Conservation (phyloP, 2,113 vertebrate species). For the Pogonocichla stellata region DNA sequence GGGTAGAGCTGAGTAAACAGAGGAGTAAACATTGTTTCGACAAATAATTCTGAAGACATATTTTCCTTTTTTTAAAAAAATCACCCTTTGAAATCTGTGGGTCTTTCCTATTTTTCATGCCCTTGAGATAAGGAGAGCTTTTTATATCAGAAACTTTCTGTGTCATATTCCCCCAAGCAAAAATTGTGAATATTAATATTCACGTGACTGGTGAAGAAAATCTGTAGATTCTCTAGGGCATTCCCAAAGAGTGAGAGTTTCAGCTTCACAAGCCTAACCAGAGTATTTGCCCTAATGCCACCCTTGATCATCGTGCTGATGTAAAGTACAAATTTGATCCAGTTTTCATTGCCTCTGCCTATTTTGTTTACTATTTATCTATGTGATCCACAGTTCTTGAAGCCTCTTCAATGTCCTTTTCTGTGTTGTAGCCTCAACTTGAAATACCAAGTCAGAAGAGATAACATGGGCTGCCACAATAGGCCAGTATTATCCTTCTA, state of each 20-base stretch:
- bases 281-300: not conserved
- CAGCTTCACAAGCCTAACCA: rapidly evolving
- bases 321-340: not conserved
- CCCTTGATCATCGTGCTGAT: not conserved
- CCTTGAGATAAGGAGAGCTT: not conserved
- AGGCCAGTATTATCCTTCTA: not conserved
- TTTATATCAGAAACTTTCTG: not conserved
- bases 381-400: not conserved
- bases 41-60: not conserved
- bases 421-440: not conserved
- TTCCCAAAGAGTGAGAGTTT: not conserved
- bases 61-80: not conserved
- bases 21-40: not conserved
- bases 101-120: not conserved
- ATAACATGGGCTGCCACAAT: not conserved
- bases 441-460: not conserved
- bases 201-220: not conserved
- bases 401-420: not conserved
- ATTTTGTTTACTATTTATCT: not conserved
- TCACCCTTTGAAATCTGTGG: not conserved
- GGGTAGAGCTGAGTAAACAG: not conserved
- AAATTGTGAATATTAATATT: not conserved
- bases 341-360: not conserved
- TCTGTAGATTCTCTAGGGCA: not conserved
- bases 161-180: not conserved